Percentiles rank a stretch among this genome's conserved stretches.
Conservation (phyloP, 2,113 vertebrate species). For the Collichthys lucidus region DNA sequence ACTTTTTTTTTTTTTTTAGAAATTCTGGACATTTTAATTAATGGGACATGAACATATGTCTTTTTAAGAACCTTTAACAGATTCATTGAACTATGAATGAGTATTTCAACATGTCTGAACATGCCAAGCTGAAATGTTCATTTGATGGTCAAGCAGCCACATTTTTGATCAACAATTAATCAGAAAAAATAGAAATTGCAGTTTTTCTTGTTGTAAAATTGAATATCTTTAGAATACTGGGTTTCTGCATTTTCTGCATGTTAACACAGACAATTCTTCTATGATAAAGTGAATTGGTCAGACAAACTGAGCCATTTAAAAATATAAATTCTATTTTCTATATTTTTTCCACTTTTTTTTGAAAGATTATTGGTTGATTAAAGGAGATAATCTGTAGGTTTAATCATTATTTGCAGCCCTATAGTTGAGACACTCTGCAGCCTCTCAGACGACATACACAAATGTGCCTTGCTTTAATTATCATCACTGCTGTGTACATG, state of each 20-base stretch:
- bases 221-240: not conserved
- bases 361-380: not conserved
- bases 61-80: not conserved
- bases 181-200: not conserved
- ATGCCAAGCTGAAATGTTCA: not conserved
- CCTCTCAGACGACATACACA: not conserved
- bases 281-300: not conserved
- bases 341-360: not conserved
- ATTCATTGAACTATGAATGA: not conserved
- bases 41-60: not conserved
- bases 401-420: not conserved
- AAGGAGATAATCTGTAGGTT: not conserved
- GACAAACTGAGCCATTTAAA: not conserved
- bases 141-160: not conserved
- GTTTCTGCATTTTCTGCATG: not conserved
- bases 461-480: conserved; percentile 30
- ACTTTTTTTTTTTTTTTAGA: not conserved
- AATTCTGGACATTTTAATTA: not conserved
- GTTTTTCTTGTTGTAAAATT: not conserved
- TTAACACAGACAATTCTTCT: not conserved
- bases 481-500: conserved; percentile 3
- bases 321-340: not conserved
- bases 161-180: not conserved
- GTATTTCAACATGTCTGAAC: not conserved
- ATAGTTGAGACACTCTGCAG: not conserved